These are phyloP conservation scores for Heliocidaris tuberculata DNA, from an alignment of 35 echinoderm and acorn worm species.

Conservation along the genomic window DNA sequence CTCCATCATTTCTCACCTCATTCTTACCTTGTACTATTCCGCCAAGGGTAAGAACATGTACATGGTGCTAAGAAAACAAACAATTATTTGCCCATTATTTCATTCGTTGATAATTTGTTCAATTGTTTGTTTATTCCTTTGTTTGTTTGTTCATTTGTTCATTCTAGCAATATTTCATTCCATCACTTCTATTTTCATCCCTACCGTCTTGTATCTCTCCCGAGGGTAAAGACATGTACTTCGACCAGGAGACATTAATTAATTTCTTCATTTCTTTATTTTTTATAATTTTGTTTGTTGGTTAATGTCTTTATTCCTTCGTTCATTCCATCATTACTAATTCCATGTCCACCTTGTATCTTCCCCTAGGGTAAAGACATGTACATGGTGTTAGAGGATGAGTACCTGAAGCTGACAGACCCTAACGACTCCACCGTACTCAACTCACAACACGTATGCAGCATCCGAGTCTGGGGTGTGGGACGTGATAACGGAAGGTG, in stretches of 20 bases:
- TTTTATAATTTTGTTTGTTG: no score
- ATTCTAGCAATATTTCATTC: neutral
- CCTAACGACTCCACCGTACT: constrained; percentile 83
- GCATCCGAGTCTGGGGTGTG: constrained; percentile 97
- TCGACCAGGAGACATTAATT: no score
- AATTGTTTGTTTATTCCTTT: no score
- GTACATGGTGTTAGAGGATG: constrained; percentile 99
- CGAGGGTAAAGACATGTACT: no score
- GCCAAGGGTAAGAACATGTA: neutral
- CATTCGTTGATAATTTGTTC: no score
- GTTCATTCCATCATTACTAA: neutral
- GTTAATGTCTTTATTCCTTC: neutral
- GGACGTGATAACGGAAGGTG: constrained; percentile 98
- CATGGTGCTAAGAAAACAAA: no score
- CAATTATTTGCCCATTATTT: no score
- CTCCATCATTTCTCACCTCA: neutral
- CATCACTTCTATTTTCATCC: no score
- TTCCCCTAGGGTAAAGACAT: constrained; percentile 92
- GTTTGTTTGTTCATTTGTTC: neutral
- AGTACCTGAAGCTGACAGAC: constrained; percentile 90
- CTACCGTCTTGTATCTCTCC: no score
- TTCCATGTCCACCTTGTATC: neutral
- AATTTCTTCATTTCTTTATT: no score
- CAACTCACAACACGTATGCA: constrained; percentile 96
- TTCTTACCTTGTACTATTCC: neutral